Conservation (phyloP, 2,888 invertebrate species). For the Salpingus planirostris region DNA sequence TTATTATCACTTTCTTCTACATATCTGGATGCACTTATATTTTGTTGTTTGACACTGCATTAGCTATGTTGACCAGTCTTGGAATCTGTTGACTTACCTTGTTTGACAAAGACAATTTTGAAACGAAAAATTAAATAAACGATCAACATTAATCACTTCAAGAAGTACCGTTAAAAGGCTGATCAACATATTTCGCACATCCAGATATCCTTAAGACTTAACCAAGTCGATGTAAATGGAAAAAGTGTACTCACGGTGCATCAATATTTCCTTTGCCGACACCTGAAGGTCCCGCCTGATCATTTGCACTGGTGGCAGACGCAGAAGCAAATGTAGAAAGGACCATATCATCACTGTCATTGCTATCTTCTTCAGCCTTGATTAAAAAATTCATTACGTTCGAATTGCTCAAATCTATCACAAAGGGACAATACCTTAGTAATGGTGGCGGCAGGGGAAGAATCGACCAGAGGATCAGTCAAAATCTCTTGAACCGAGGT, state of each 20-base stretch:
- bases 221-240: background rate
- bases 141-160: background rate
- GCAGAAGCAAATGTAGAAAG: conserved; percentile 32
- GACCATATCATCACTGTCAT: conserved; percentile 16
- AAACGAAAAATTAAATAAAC: conserved; percentile 4
- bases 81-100: no score
- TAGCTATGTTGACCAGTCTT: no score
- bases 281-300: conserved; percentile 41
- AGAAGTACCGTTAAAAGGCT: background rate
- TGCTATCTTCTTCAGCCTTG: conserved; percentile 33
- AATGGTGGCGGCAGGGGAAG: no score
- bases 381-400: no score
- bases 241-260: conserved; percentile 40
- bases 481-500: conserved; percentile 7
- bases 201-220: background rate
- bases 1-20: no score
- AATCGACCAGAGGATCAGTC: no score
- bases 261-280: conserved; percentile 33
- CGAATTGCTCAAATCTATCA: no score
- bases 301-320: conserved; percentile 34
- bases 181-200: no score
- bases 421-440: conserved; percentile 22
- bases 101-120: no score
- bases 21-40: no score
- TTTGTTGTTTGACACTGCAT: no score